Conservation (phyloP, 2,888 invertebrate species). For the Steromphala cineraria region DNA sequence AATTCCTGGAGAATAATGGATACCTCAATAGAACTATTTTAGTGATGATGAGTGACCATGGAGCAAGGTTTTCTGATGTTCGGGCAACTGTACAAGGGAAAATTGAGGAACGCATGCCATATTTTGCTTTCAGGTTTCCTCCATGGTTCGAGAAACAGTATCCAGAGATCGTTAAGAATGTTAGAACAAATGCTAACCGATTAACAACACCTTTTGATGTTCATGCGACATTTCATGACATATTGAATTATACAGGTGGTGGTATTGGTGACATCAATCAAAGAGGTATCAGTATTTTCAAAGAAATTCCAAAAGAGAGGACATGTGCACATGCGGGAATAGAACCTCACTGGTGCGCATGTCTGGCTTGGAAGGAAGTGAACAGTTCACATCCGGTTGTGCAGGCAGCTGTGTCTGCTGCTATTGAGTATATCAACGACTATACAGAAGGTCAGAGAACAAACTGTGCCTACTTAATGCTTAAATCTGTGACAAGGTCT, state of each 20-base stretch:
- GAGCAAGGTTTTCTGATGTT: conserved; percentile 85
- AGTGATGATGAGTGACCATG: conserved; percentile 95
- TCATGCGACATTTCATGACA: conserved; percentile 85
- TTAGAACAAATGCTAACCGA: conserved; percentile 80
- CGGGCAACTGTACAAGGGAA: conserved; percentile 92
- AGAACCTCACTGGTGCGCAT: conserved; percentile 97
- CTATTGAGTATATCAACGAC: conserved; percentile 77
- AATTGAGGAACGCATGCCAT: conserved; percentile 92
- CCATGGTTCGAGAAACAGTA: conserved; percentile 81
- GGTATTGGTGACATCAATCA: conserved; percentile 34
- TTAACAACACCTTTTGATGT: conserved; percentile 93
- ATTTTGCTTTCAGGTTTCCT: conserved; percentile 88
- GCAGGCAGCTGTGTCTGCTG: conserved; percentile 77
- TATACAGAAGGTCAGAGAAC: conserved; percentile 79
- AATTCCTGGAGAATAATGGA: conserved; percentile 79
- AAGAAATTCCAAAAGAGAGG: conserved; percentile 80
- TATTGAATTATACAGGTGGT: conserved; percentile 78
- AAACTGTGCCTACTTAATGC: conserved; percentile 69
- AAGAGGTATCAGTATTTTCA: conserved; percentile 71
- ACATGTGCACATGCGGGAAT: conserved; percentile 92
- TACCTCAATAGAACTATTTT: conserved; percentile 87
- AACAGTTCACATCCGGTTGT: conserved; percentile 77
- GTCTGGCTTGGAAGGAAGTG: conserved; percentile 87
- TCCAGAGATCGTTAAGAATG: conserved; percentile 80
- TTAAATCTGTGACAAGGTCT: conserved; percentile 83